These are phyloP conservation scores for Aleiodes testaceus DNA, from an alignment of 2,888 invertebrate species.

Conservation along the genomic window DNA sequence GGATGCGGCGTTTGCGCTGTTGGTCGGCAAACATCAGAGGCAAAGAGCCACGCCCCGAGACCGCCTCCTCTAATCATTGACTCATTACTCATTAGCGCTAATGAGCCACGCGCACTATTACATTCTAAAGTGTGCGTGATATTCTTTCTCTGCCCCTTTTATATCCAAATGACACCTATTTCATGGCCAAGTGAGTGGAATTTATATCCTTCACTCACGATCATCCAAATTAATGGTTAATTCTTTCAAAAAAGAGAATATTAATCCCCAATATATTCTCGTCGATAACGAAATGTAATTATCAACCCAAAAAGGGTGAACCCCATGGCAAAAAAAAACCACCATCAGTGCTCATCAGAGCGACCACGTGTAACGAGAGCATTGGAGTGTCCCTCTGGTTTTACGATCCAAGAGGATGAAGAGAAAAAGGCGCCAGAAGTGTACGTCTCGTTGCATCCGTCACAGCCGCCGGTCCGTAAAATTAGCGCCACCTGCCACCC, in stretches of 20 bases:
- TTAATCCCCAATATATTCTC: slow-evolving; percentile 15
- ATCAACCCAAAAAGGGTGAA: slow-evolving; percentile 8
- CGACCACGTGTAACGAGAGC: slow-evolving; percentile 63
- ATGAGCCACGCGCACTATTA: slow-evolving; percentile 70
- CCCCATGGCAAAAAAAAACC: slow-evolving; percentile 69
- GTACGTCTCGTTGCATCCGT: slow-evolving; percentile 70
- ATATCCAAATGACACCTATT: slow-evolving; percentile 27
- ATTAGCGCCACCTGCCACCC: slow-evolving; percentile 73
- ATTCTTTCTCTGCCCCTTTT: slow-evolving; percentile 5
- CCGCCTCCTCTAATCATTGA: slow-evolving; percentile 73
- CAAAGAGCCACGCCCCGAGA: slow-evolving; percentile 68
- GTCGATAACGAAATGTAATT: slow-evolving; percentile 2
- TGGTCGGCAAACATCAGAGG: slow-evolving; percentile 68
- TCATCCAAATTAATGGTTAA: slow-evolving; percentile 13
- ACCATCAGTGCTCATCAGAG: slow-evolving; percentile 68
- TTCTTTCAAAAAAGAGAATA: slow-evolving; percentile 7
- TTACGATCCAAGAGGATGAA: neutral
- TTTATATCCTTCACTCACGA: slow-evolving; percentile 46
- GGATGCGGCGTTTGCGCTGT: slow-evolving; percentile 59
- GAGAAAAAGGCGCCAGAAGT: slow-evolving; percentile 44
- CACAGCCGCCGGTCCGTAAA: slow-evolving; percentile 72
- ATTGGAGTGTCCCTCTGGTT: slow-evolving; percentile 34
- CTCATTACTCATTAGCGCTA: slow-evolving; percentile 73
- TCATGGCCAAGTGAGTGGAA: slow-evolving; percentile 3
- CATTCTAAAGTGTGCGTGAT: slow-evolving; percentile 47